These are phyloP conservation scores for Eutolmus rufibarbis DNA, from an alignment of 2,888 invertebrate species.

Conservation along the genomic window DNA sequence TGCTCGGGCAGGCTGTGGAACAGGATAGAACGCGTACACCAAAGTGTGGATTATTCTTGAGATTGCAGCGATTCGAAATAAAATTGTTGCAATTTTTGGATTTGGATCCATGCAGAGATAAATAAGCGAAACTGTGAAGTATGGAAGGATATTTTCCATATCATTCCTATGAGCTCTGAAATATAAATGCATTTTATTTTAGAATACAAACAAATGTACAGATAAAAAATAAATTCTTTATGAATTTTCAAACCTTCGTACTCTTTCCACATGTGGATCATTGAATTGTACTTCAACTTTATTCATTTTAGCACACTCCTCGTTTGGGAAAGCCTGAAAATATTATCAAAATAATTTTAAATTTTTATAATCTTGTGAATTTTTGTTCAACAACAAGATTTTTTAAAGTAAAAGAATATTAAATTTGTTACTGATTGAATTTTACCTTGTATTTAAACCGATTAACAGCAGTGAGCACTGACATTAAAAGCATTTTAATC, in stretches of 20 bases:
- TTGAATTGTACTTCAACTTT: slow-evolving; percentile 56
- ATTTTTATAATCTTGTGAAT: too few relatives aligned
- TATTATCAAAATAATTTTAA: too few relatives aligned
- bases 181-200: slow-evolving; percentile 52
- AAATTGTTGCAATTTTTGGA: slow-evolving; percentile 63
- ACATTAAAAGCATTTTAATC: not conserved
- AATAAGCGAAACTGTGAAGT: slow-evolving; percentile 66
- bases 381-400: too few relatives aligned
- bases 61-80: slow-evolving; percentile 67
- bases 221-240: not conserved
- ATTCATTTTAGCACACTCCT: not conserved
- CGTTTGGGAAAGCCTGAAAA: not conserved
- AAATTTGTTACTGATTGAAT: not conserved
- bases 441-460: not conserved
- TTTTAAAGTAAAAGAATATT: too few relatives aligned
- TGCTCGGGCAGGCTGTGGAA: slow-evolving; percentile 65
- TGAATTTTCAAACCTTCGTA: slow-evolving; percentile 48
- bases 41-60: slow-evolving; percentile 69
- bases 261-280: slow-evolving; percentile 66
- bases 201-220: too few relatives aligned
- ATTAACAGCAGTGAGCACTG: not conserved
- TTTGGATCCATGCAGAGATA: slow-evolving; percentile 68
- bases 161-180: slow-evolving; percentile 74
- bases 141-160: slow-evolving; percentile 72
- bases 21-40: slow-evolving; percentile 68